Percentiles rank a stretch among this genome's conserved stretches.
Evolutionary conservation across 2,113 vertebrate genomes (phyloP).

Genomic region (Poecile atricapillus): DNA sequence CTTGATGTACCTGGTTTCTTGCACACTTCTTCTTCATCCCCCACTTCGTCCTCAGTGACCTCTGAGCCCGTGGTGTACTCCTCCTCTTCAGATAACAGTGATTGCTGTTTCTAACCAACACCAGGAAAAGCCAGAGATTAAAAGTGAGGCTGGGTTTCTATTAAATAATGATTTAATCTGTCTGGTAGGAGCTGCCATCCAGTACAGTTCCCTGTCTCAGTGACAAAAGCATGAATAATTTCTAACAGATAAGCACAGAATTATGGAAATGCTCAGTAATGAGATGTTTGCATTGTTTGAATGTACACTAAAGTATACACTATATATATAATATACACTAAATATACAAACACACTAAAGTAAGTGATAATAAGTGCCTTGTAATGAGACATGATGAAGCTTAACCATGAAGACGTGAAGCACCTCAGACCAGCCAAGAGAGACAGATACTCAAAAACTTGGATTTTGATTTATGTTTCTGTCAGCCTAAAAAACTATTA

Average conservation of each 20-base stretch:
- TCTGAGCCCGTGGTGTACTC: conserved; percentile 98
- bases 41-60: conserved; percentile 97
- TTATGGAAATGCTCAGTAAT: background rate
- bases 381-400: background rate
- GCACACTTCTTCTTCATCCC: conserved; percentile 92
- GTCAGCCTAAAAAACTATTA: background rate
- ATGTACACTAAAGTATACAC: no score
- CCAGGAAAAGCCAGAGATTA: background rate
- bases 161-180: background rate
- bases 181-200: background rate
- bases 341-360: background rate
- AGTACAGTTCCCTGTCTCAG: background rate
- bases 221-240: background rate
- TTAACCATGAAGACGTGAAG: background rate
- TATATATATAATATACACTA: no score
- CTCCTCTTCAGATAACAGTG: conserved; percentile 92
- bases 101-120: conserved; percentile 84
- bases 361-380: background rate
- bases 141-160: background rate
- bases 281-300: background rate
- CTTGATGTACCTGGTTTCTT: conserved; percentile 85
- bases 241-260: background rate
- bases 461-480: background rate
- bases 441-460: background rate
- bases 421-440: background rate